These are phyloP conservation scores for Zoanthus sansibaricus DNA, from an alignment of 92 coral and sea anemone genomes.

Conservation along the genomic window DNA sequence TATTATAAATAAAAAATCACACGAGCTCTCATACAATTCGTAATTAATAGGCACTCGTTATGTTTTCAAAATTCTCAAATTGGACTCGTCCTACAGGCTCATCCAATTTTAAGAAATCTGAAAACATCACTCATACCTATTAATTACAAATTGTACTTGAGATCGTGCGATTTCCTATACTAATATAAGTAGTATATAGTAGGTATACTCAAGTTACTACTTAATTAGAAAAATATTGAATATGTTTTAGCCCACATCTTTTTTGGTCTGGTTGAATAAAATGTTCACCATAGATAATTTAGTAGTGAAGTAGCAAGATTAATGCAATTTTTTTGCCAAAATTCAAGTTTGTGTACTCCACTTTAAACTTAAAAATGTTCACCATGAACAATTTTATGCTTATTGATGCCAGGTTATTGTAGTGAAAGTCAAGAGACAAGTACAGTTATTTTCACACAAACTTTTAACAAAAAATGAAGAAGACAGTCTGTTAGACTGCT, in stretches of 20 bases:
- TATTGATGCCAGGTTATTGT: background rate
- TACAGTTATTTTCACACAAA: background rate
- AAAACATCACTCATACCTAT: too few relatives aligned
- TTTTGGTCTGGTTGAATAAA: background rate
- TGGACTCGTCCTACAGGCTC: too few relatives aligned
- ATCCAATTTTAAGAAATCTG: too few relatives aligned
- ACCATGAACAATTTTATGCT: background rate
- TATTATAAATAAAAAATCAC: too few relatives aligned
- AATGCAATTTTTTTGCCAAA: background rate
- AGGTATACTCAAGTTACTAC: too few relatives aligned
- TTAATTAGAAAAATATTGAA: background rate
- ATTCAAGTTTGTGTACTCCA: background rate
- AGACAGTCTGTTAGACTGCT: background rate
- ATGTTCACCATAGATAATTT: background rate
- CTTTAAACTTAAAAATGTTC: background rate
- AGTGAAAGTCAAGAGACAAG: background rate
- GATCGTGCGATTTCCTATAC: too few relatives aligned
- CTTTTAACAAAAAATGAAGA: background rate
- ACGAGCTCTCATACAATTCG: too few relatives aligned
- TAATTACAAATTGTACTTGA: too few relatives aligned
- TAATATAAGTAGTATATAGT: too few relatives aligned
- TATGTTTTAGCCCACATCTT: background rate
- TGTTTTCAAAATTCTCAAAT: too few relatives aligned
- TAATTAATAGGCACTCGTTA: too few relatives aligned
- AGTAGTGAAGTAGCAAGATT: background rate